Conservation (phyloP, 2,797 vertebrate genomes). For the Sciurus carolinensis region DNA sequence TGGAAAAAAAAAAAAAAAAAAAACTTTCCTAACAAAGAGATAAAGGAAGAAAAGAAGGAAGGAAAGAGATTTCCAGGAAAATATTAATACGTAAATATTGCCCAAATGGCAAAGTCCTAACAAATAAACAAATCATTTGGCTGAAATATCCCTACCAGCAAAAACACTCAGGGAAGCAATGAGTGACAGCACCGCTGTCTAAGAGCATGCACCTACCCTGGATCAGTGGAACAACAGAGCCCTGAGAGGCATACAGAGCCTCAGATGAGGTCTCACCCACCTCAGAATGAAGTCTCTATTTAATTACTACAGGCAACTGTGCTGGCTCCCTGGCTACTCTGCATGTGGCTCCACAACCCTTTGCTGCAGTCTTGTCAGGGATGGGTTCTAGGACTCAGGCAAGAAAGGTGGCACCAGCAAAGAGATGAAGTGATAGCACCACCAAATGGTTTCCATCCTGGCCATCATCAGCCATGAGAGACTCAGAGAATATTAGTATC, state of each 20-base stretch:
- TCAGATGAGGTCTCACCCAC: not conserved
- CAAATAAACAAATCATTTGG: conserved; percentile 32
- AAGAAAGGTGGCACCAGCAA: not conserved
- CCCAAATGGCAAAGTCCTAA: not conserved
- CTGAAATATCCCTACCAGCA: not conserved
- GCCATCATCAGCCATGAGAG: not conserved
- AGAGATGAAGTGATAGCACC: not conserved
- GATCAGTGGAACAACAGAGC: not conserved
- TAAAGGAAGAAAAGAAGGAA: not conserved
- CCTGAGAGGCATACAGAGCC: not conserved
- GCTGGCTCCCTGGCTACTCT: not conserved
- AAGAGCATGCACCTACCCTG: not conserved
- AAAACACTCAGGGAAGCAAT: not conserved
- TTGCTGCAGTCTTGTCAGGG: not conserved
- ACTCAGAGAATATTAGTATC: not conserved
- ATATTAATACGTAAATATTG: not conserved
- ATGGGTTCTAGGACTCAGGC: not conserved
- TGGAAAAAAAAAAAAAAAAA: not conserved
- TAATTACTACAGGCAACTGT: not conserved
- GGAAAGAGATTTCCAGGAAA: not conserved
- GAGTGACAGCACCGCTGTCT: not conserved
- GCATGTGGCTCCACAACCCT: not conserved
- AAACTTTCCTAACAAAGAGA: no score
- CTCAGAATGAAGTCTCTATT: not conserved
- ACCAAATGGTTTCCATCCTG: not conserved